A percentile compares a stretch with the other conserved stretches of the same genome.
These are phyloP conservation scores for Plagodis dolabraria DNA, from an alignment of 2,888 invertebrate species.

Conservation along the genomic window DNA sequence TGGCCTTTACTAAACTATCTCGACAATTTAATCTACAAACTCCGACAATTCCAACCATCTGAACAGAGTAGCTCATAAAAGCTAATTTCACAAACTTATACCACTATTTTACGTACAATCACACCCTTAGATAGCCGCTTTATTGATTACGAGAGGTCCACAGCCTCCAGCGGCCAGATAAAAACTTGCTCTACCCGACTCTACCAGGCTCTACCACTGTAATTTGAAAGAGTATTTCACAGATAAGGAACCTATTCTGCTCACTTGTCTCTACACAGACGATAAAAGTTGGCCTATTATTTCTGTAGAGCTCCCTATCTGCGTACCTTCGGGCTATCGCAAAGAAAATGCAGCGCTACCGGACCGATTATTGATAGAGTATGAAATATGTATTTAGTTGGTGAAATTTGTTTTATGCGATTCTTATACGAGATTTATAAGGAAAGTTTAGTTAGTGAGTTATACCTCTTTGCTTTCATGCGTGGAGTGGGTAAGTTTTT, in stretches of 20 bases:
- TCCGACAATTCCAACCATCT: neutral
- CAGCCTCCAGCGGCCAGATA: conserved; percentile 64
- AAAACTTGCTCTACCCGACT: conserved; percentile 60
- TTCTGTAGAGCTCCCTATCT: conserved; percentile 52
- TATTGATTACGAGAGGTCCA: conserved; percentile 51
- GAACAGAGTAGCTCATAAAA: conserved; percentile 10
- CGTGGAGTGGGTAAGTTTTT: conserved; percentile 4
- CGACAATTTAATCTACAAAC: too few species aligned
- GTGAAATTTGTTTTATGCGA: conserved; percentile 48
- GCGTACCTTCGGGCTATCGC: conserved; percentile 47
- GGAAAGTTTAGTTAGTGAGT: conserved; percentile 14
- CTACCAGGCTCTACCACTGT: conserved; percentile 33
- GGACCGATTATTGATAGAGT: conserved; percentile 52
- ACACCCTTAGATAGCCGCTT: conserved; percentile 30
- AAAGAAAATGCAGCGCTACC: conserved; percentile 40
- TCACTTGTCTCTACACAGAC: conserved; percentile 50
- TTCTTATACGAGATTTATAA: conserved; percentile 19
- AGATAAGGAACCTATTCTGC: conserved; percentile 60
- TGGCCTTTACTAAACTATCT: too few species aligned
- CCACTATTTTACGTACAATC: conserved; percentile 30
- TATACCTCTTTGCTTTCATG: conserved; percentile 6
- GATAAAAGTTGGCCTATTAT: conserved; percentile 79
- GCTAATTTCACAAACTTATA: conserved; percentile 22
- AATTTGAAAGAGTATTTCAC: conserved; percentile 45
- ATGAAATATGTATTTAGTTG: conserved; percentile 79